phyloP scores from a whole-genome alignment of 2,797 vertebrate species.

The Pseudochaenichthys georgianus region DNA sequence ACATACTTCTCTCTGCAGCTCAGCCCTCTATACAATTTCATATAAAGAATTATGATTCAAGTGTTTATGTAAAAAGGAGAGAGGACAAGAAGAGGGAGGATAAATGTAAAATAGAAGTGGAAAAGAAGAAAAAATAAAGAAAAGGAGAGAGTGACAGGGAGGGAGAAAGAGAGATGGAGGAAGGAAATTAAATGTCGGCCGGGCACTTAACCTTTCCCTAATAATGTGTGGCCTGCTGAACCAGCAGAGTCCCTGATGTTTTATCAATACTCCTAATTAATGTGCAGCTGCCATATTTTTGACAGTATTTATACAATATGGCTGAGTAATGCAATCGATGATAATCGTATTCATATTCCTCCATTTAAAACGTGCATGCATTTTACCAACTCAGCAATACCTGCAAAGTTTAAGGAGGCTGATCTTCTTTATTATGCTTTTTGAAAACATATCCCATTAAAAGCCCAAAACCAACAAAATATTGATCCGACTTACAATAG shows the following conservation, averaged over 20 bases:
- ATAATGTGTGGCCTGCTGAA: constrained; percentile 82
- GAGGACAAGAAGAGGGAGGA: constrained; percentile 10
- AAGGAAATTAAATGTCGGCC: constrained; percentile 79
- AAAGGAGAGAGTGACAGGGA: constrained; percentile 17
- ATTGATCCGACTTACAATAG: neutral
- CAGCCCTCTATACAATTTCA: constrained; percentile 53
- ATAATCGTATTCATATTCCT: constrained; percentile 56
- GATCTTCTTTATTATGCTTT: neutral
- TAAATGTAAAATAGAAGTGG: constrained; percentile 15
- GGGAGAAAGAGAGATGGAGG: constrained; percentile 40
- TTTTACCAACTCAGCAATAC: constrained; percentile 11
- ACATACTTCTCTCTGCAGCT: constrained; percentile 66
- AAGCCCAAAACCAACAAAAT: neutral
- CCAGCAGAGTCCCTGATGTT: constrained; percentile 78
- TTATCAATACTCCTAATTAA: constrained; percentile 84
- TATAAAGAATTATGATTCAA: constrained; percentile 55
- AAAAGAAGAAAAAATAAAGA: constrained; percentile 17
- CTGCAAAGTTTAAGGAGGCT: constrained; percentile 2
- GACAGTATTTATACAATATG: constrained; percentile 77
- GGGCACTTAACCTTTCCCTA: constrained; percentile 83
- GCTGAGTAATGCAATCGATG: constrained; percentile 76
- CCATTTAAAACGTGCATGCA: constrained; percentile 43
- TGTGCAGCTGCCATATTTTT: constrained; percentile 76
- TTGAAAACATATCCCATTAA: neutral
- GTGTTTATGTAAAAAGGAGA: constrained; percentile 47